Percentiles rank a stretch among this genome's conserved stretches.
These are phyloP conservation scores for Antheraea yamamai DNA, from an alignment of 2,888 invertebrate genomes.

Conservation along the genomic window DNA sequence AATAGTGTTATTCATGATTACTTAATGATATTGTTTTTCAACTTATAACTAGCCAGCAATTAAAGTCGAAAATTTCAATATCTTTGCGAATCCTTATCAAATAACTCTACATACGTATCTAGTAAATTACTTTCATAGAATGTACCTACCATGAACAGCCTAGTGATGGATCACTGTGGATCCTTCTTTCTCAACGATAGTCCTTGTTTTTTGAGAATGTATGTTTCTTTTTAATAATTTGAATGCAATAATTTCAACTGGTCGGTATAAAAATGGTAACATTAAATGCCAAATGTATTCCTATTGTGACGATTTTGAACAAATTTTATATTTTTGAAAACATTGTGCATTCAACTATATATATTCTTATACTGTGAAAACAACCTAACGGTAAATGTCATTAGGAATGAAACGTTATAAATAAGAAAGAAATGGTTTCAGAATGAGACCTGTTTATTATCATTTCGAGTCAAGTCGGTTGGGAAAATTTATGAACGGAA, in stretches of 20 bases:
- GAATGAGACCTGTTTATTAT: conserved; percentile 73
- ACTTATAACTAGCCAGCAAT: not conserved
- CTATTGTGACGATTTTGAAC: not conserved
- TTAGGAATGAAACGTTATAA: conserved; percentile 61
- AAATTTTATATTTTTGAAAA: not conserved
- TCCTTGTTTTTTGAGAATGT: not conserved
- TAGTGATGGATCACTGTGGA: not conserved
- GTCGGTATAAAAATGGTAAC: not conserved
- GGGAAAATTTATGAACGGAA: conserved; percentile 72
- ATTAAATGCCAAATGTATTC: not conserved
- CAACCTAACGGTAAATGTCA: conserved; percentile 46
- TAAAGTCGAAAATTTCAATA: not conserved
- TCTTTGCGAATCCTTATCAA: not conserved
- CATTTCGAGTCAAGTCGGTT: conserved; percentile 70
- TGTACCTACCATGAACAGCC: not conserved
- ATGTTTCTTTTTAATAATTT: not conserved
- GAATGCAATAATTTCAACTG: not conserved
- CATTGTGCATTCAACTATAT: not conserved
- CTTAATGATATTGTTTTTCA: not conserved
- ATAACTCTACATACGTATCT: not conserved
- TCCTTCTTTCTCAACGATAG: not conserved
- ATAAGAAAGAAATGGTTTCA: conserved; percentile 57
- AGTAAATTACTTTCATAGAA: not conserved
- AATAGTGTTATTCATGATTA: not conserved
- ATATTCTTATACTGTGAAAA: not conserved